Conservation (phyloP, 2,797 vertebrate species). For the Pangasius djambal region DNA sequence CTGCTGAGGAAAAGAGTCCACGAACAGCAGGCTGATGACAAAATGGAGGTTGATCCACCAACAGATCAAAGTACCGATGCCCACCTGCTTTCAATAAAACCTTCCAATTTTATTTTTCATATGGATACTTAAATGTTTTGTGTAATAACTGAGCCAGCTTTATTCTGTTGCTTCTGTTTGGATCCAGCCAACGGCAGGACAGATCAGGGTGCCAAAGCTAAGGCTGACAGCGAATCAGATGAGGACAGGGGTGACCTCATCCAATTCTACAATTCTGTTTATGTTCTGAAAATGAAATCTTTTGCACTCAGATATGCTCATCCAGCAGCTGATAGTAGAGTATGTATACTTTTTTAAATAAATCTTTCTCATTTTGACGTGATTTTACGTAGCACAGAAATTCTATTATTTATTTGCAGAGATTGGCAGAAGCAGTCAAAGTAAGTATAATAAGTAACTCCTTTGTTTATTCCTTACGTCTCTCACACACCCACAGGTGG, state of each 20-base stretch:
- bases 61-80: slow-evolving; percentile 69
- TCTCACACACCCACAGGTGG: slow-evolving; percentile 70
- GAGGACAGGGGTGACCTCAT: slow-evolving; percentile 90
- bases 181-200: slow-evolving; percentile 68
- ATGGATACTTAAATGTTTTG: neutral
- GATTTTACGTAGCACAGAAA: neutral
- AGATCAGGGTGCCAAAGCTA: slow-evolving; percentile 44
- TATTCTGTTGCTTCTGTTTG: neutral
- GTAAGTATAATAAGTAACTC: neutral
- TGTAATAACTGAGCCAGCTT: neutral
- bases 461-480: neutral
- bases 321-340: slow-evolving; percentile 78
- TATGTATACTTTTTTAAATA: slow-evolving; percentile 63
- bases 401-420: neutral
- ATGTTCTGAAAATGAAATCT: slow-evolving; percentile 85
- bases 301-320: slow-evolving; percentile 87
- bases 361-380: slow-evolving; percentile 20
- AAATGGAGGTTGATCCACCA: slow-evolving; percentile 78
- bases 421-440: neutral
- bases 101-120: neutral
- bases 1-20: slow-evolving; percentile 76
- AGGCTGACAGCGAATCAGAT: slow-evolving; percentile 54
- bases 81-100: no score
- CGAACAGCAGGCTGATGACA: slow-evolving; percentile 69
- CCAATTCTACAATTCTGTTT: slow-evolving; percentile 93